Evolutionary conservation across 2,888 invertebrate genomes (phyloP), one percentile per base, ranked within the genome.

Genomic region (Endomychus coccineus): DNA sequence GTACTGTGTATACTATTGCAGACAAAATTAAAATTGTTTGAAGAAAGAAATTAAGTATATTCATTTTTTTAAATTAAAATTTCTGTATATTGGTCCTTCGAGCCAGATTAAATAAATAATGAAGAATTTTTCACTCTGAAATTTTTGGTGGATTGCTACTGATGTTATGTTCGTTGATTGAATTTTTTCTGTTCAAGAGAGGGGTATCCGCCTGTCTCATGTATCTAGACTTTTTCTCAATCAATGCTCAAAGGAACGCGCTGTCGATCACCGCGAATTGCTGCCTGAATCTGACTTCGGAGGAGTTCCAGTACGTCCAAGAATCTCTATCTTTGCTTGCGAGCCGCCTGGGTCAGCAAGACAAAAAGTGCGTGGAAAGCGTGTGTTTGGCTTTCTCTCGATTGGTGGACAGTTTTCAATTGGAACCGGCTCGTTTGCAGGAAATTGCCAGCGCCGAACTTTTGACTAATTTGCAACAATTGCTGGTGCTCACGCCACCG

Each of bases 141-240:
- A n/a, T n/a, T n/a, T n/a, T n/a, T n/a, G n/a, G n/a, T n/a, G n/a
- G n/a, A n/a, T n/a, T n/a, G n/a, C n/a, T n/a, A n/a, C n/a, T n/a
- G n/a, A n/a, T n/a, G n/a, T n/a, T n/a, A n/a, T n/a, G n/a, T n/a
- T n/a, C n/a, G n/a, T n/a, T n/a, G n/a, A n/a, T n/a, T n/a, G n/a
- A n/a, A n/a, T 28, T 6, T 25, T 37, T 39, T 32, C 30, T 34
- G 37, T 67, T 70, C 36, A 68, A 90, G 89, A 81, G 90, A 49
- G 97, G 97, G 16, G 95, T 98, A 2, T 83, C 91, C 3, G 91
- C 97, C 2, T 96, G 96, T 64, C 77, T 98, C 49, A 95, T 86
- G 58, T 97, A 90, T 64, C 74, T 98, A 62, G 98, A 98, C 64
- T 98, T 98, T 75, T 98, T 98, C 72, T 95, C 96, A 28, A 94